phyloP scores from a whole-genome alignment of 2,888 invertebrate genomes.

The Drosophila antonietae region DNA sequence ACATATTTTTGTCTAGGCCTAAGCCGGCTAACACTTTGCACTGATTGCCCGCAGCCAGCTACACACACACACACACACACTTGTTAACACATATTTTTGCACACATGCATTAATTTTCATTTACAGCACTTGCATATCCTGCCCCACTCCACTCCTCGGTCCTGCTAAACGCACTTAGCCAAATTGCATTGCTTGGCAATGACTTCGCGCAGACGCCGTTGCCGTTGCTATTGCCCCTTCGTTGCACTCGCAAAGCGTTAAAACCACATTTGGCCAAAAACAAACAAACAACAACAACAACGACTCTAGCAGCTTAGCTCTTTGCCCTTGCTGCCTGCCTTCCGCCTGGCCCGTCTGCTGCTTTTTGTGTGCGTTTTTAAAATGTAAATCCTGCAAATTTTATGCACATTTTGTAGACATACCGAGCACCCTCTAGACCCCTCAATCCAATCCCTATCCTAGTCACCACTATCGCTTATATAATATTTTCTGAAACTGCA shows the following conservation, averaged over 20 bases:
- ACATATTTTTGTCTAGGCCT: slow-evolving; percentile 62
- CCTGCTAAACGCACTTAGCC: slow-evolving; percentile 67
- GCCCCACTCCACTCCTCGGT: slow-evolving; percentile 9
- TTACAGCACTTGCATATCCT: slow-evolving; percentile 43
- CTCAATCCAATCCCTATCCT: background rate
- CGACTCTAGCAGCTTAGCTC: background rate
- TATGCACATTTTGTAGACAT: slow-evolving; percentile 68
- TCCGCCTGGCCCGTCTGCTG: slow-evolving; percentile 14
- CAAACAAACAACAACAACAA: slow-evolving; percentile 32
- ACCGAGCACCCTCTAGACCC: background rate
- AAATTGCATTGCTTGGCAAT: slow-evolving; percentile 73
- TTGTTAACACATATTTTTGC: background rate
- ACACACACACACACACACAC: slow-evolving; percentile 18
- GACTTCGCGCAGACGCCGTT: slow-evolving; percentile 62
- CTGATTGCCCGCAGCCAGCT: slow-evolving; percentile 61
- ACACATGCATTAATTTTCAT: slow-evolving; percentile 61
- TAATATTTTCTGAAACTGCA: slow-evolving; percentile 79
- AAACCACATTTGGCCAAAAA: slow-evolving; percentile 69
- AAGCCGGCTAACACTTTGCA: slow-evolving; percentile 52
- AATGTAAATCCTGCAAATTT: slow-evolving; percentile 77
- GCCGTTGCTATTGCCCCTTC: slow-evolving; percentile 24
- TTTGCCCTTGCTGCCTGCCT: background rate
- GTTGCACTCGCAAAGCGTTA: slow-evolving; percentile 64
- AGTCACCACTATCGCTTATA: slow-evolving; percentile 50
- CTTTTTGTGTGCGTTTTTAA: slow-evolving; percentile 65